Conservation (phyloP, 2,888 invertebrate species). For the Drosophila anomalipes region DNA sequence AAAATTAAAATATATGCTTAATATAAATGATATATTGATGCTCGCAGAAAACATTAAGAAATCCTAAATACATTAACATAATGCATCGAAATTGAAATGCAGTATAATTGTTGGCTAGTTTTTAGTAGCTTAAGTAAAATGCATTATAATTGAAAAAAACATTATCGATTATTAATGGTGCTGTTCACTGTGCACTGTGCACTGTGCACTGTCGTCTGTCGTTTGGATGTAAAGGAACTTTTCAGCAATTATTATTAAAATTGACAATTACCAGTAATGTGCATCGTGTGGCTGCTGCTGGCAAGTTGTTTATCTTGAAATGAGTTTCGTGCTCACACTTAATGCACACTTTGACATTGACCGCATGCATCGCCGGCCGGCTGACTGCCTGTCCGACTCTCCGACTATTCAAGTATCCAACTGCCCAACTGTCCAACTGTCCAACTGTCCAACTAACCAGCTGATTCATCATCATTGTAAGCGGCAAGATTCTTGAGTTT, state of each 20-base stretch:
- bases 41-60: background rate
- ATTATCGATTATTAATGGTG: background rate
- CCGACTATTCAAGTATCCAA: background rate
- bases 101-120: background rate
- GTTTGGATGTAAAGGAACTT: conserved; percentile 53
- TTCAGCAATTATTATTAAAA: conserved; percentile 60
- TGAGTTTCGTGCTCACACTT: conserved; percentile 69
- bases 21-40: background rate
- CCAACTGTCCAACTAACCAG: conserved; percentile 12
- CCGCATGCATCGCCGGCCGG: conserved; percentile 70
- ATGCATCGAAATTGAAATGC: background rate
- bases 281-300: conserved; percentile 51
- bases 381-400: conserved; percentile 20
- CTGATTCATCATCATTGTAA: conserved; percentile 62
- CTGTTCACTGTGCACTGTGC: conserved; percentile 26
- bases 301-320: conserved; percentile 82
- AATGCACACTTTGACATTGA: conserved; percentile 65
- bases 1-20: background rate
- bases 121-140: background rate
- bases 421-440: background rate
- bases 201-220: conserved; percentile 22
- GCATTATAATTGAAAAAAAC: background rate
- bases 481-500: conserved; percentile 54
- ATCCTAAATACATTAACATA: background rate
- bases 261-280: conserved; percentile 70